These are phyloP conservation scores for Empidonax alnorum DNA, from an alignment of 2,113 vertebrate species.

Conservation along the genomic window DNA sequence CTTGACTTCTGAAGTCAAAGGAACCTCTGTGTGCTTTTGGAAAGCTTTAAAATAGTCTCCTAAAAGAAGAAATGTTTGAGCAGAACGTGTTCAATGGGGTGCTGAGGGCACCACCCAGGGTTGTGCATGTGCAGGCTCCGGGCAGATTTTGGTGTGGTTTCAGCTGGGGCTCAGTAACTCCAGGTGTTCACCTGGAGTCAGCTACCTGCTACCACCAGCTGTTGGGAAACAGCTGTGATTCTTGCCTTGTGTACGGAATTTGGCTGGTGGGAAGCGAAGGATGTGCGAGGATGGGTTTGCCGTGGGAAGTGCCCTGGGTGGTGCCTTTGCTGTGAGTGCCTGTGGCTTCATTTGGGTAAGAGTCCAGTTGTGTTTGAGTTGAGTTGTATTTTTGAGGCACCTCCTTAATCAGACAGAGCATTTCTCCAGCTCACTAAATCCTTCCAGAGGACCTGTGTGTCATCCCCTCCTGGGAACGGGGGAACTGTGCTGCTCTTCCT, in stretches of 20 bases:
- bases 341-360: not conserved
- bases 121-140: accelerated
- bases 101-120: not conserved
- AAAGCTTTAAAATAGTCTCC: not conserved
- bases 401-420: not conserved
- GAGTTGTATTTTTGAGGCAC: not conserved
- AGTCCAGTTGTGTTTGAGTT: accelerated
- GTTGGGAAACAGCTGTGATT: not conserved
- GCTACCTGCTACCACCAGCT: not conserved
- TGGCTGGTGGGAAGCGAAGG: not conserved
- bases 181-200: not conserved
- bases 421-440: not conserved
- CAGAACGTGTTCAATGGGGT: not conserved
- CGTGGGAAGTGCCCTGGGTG: not conserved
- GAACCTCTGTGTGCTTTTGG: not conserved
- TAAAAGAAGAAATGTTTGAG: not conserved
- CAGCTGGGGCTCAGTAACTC: not conserved
- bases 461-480: accelerated
- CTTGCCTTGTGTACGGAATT: accelerated
- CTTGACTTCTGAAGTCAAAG: not conserved
- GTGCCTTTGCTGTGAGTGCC: not conserved
- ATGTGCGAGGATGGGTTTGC: not conserved
- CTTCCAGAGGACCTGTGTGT: not conserved
- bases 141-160: not conserved
- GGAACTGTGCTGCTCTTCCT: not conserved